Evolutionary conservation across 2,888 invertebrate genomes (phyloP), one percentile per base, ranked within the genome.

Genomic region (Hymenopus coronatus): DNA sequence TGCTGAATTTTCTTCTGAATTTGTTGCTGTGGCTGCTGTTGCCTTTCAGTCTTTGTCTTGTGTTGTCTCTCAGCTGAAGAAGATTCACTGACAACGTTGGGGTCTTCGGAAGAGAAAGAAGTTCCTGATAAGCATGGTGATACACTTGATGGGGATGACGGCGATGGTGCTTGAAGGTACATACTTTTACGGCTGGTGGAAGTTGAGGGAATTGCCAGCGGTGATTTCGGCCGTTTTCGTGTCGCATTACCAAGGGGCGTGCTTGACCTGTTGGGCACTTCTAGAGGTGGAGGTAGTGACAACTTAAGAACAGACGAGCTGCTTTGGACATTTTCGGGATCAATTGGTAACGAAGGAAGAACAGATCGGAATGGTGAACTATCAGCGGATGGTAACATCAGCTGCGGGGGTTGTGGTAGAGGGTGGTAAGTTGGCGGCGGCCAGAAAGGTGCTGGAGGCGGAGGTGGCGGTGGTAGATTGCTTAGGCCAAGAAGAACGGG

Each of bases 341-440:
- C 27, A 8, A 88, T n/a, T 33, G 86, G n/a, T 25, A 81, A 15
- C 85, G 54, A 28, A 40, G 88, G 89, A 14, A 87, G 90, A 83
- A 92, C 91, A 1, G 91, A 89, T 33, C 91, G 91, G 90, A 93
- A 93, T 12, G 93, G 92, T 0, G 93, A 93, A 40, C 91, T 92
- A 90, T 93, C 93, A 33, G 85, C 88, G 3, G 92, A 93, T 90
- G 93, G 92, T 82, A 92, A 92, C 82, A 93, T 89, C 40, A 91
- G 91, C 40, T 85, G 85, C 28, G 90, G 28, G 89, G 89, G 8
- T 90, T 91, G 89, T 90, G 90, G 87, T 27, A 86, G 70, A 2
- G 88, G 89, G n/a, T 88, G 88, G 25, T 88, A 88, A 8, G 91
- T 91, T 4, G 88, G 90, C n/a, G 88, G 88, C n/a, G 89, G 89